A percentile compares a stretch with the other conserved stretches of the same genome.
These are phyloP conservation scores for Carettochelys insculpta DNA, from an alignment of 2,113 vertebrate species.

Conservation along the genomic window DNA sequence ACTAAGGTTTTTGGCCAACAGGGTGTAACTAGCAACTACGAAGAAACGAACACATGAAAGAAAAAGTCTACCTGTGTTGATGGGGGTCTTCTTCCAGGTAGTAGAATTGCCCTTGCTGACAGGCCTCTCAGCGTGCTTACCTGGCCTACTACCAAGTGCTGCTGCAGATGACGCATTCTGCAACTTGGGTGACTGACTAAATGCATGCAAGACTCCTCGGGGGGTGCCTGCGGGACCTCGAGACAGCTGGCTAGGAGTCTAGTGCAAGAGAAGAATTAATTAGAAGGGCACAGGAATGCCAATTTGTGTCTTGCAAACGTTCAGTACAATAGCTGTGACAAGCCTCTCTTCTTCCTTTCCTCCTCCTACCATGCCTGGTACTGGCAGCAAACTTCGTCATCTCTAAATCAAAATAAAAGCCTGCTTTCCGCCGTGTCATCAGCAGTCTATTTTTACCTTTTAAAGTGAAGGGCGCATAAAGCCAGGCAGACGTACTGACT, in stretches of 20 bases:
- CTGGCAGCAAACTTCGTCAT: not conserved
- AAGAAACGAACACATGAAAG: not conserved
- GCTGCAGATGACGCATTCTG: conserved; percentile 85
- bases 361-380: conserved; percentile 19
- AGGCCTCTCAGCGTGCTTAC: conserved; percentile 86
- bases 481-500: not conserved
- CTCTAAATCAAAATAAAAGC: not conserved
- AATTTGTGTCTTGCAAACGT: not conserved
- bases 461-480: not conserved
- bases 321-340: accelerated
- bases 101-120: conserved; percentile 79
- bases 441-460: not conserved
- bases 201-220: conserved; percentile 85
- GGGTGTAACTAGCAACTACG: not conserved
- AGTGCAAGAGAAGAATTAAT: not conserved
- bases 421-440: not conserved
- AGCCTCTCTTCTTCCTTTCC: not conserved
- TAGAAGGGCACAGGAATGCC: accelerated
- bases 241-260: conserved; percentile 86
- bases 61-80: conserved; percentile 83
- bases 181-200: conserved; percentile 89
- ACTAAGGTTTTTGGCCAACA: not conserved
- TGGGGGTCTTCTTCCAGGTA: conserved; percentile 90
- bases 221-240: conserved; percentile 81
- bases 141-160: conserved; percentile 83